Conservation (phyloP, 2,888 invertebrate genomes). For the Dasysyrphus albostriatus region DNA sequence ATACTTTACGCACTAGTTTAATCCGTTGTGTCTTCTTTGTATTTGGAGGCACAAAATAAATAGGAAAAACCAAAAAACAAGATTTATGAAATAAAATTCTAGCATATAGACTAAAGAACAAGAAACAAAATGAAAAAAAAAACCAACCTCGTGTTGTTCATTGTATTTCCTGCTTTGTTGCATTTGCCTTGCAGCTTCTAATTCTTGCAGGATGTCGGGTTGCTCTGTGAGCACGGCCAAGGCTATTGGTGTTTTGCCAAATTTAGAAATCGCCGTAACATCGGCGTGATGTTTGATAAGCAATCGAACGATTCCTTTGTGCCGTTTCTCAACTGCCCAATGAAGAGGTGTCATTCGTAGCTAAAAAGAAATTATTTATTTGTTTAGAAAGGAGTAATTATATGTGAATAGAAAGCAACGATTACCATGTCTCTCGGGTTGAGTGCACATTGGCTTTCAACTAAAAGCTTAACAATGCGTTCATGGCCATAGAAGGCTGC, state of each 20-base stretch:
- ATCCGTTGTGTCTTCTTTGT: conserved; percentile 26
- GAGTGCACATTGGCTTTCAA: conserved; percentile 89
- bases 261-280: conserved; percentile 88
- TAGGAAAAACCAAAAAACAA: conserved; percentile 12
- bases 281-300: conserved; percentile 91
- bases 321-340: conserved; percentile 95
- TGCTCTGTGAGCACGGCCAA: conserved; percentile 88
- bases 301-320: conserved; percentile 88
- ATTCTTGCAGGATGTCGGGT: conserved; percentile 86
- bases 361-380: conserved; percentile 83
- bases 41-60: conserved; percentile 19
- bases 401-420: background rate
- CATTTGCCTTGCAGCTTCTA: conserved; percentile 84
- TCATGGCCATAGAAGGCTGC: conserved; percentile 94
- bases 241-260: conserved; percentile 88
- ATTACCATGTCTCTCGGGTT: conserved; percentile 91
- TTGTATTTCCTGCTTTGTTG: conserved; percentile 81
- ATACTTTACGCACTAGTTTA: conserved; percentile 45
- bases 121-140: background rate
- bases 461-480: conserved; percentile 88
- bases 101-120: background rate
- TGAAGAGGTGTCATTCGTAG: conserved; percentile 96
- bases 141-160: conserved; percentile 81
- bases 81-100: conserved; percentile 2
- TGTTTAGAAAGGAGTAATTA: background rate